Base-by-base conservation (phyloP, 1,140 invertebrate genomes). In the Telenomus remus region DNA sequence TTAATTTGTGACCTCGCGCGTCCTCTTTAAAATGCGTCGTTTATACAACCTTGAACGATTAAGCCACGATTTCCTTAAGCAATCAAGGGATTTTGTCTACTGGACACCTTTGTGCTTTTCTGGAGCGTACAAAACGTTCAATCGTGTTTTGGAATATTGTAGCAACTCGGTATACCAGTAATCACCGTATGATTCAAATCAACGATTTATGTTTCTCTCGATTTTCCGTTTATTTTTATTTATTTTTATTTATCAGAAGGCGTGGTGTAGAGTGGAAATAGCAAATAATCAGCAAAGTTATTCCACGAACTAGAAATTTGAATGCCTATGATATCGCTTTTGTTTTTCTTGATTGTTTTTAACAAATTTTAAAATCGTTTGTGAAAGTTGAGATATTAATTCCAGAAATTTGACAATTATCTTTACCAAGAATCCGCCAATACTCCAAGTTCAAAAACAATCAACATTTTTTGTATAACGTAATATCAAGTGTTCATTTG, bases 31-130 rank as follows among this genome's bases (percentile, higher is more conserved):
- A 27, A 27, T 27, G 6, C 1, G 6, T 27, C 19, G n/a, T n/a
- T n/a, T 27, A 11, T 43, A 55, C 37, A 48, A 54, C 60, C 70
- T 73, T 65, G 61, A 27, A 74, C 50, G 60, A 63, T 68, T 43
- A 35, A 16, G 54, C 44, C 46, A 13, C 16, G 57, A 47, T 11
- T 11, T 46, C 12, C 37, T 39, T 39, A 39, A n/a, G 37, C 49
- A 63, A 53, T 47, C 54, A 59, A n/a, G 47, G 43, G 60, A 59
- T 65, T 72, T 39, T 12, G 19, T 16, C 56, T 42, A 34, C 57
- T 47, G 34, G 66, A 51, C 51, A 47, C 42, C 48, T 64, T 72
- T 64, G 69, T 64, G 7, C 5, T 16, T 9, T 19, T 9, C 13
- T 34, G 11, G 42, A 19, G 16, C 57, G 13, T 63, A 56, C 51